phyloP scores from a whole-genome alignment of 2,888 invertebrate genomes.

The Sabatieria punctata region DNA sequence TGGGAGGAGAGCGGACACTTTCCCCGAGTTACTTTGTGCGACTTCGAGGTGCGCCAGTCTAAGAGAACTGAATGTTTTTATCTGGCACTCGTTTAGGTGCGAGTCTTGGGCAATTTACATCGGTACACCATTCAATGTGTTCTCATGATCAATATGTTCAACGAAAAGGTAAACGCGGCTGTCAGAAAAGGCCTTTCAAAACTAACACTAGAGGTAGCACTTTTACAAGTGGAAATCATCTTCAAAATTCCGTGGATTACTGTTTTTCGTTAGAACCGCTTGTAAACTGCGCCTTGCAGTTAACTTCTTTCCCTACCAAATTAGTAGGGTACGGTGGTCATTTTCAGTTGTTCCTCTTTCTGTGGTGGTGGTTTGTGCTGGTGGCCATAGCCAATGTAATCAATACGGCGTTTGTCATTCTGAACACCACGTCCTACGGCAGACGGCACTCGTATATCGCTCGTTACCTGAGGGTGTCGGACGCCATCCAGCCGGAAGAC shows the following conservation, averaged over 20 bases:
- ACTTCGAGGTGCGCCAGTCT: constrained; percentile 6
- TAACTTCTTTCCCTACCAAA: too few relatives aligned
- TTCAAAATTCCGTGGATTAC: too few relatives aligned
- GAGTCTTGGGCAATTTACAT: constrained; percentile 9
- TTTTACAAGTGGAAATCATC: too few relatives aligned
- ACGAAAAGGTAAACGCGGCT: constrained; percentile 3
- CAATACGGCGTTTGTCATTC: neutral
- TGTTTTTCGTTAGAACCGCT: too few relatives aligned
- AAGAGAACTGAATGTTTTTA: too few relatives aligned
- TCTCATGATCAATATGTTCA: constrained; percentile 10
- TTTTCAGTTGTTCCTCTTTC: constrained; percentile 1
- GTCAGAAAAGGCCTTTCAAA: too few relatives aligned
- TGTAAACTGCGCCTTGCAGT: too few relatives aligned
- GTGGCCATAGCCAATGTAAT: constrained; percentile 3
- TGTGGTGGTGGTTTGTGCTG: constrained; percentile 9
- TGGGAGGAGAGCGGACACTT: constrained; percentile 35
- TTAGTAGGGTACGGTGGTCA: too few relatives aligned
- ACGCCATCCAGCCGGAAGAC: neutral
- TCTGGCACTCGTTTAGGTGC: constrained; percentile 1
- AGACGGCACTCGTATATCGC: neutral
- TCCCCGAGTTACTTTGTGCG: constrained; percentile 35
- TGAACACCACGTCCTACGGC: neutral
- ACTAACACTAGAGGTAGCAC: too few relatives aligned
- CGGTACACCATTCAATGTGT: constrained; percentile 9
- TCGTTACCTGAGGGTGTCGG: constrained; percentile 3